A percentile compares a stretch with the other conserved stretches of the same genome.
Conservation (phyloP, 2,888 invertebrate species). For the Apoda limacodes region DNA sequence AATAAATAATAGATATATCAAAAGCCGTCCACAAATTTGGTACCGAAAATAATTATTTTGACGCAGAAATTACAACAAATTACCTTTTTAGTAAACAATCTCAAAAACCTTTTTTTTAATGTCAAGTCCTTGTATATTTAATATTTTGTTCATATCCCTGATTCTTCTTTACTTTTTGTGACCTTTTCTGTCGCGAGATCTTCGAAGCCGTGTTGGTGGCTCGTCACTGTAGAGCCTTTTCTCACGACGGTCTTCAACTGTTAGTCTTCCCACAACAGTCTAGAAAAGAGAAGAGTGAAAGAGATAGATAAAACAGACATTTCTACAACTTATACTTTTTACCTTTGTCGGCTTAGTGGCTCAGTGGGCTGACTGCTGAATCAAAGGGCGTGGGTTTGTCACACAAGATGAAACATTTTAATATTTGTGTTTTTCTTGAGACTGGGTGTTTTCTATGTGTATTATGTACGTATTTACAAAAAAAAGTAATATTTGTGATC, state of each 20-base stretch:
- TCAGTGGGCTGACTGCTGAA: too few species aligned
- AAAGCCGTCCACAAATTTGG: slow-evolving; percentile 26
- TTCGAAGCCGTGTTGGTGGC: slow-evolving; percentile 45
- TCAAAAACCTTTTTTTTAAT: too few species aligned
- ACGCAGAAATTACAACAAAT: background rate
- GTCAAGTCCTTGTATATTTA: too few species aligned
- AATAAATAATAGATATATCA: slow-evolving; percentile 25
- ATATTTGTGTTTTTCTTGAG: too few species aligned
- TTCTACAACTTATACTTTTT: background rate
- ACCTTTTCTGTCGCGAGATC: slow-evolving; percentile 35
- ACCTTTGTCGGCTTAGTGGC: background rate
- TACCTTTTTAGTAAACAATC: too few species aligned
- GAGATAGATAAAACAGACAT: background rate
- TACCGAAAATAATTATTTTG: slow-evolving; percentile 19
- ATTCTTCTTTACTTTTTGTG: too few species aligned
- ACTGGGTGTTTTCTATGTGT: too few species aligned
- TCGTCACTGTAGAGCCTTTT: slow-evolving; percentile 39
- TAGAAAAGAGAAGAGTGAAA: slow-evolving; percentile 24
- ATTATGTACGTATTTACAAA: too few species aligned
- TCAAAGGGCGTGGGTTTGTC: too few species aligned
- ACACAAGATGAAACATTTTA: too few species aligned
- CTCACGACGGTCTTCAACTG: slow-evolving; percentile 37
- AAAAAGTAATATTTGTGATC: too few species aligned
- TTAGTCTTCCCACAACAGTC: slow-evolving; percentile 36
- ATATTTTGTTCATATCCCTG: too few species aligned